Base-by-base conservation (phyloP, 37 sponge, comb jelly and placozoan genomes). In the Spongilla lacustris region DNA sequence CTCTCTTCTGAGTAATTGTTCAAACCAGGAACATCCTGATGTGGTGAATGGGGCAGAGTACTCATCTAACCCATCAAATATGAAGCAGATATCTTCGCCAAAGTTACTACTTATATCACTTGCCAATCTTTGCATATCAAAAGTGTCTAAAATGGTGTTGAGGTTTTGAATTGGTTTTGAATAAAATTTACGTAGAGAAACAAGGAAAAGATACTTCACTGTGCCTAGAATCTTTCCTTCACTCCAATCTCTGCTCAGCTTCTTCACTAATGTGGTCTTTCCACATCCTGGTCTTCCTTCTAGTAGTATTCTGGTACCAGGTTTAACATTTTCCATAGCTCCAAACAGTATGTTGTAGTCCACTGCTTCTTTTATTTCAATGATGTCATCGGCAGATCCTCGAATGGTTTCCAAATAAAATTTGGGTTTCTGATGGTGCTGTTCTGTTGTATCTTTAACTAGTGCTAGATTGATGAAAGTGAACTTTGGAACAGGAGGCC, bases 41-140 rank as follows among this genome's bases (percentile, higher is more conserved):
- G 41, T 41, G 4, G 29, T 28, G 2, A 17, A 35, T 48, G 5
- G 19, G 22, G 49, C 17, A 2, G 73, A 24, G 28, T 74, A 83
- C 66, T 83, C 84, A 50, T 83, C 84, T 24, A 83, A 28, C 30
- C 84, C 84, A 83, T 83, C 84, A 26, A 83, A 14, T 30, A 50
- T n/a, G 66, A 83, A 74, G 32, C 74, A 73, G 12, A 74, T 24
- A 0, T 66, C 75, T 28, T 74, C 66, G 3, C 84, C 84, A 74
- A 22, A 29, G 19, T 36, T 36, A 38, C 30, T 10, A 4, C 0
- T 12, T 14, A 27, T 10, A 25, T 73, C 24, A 3, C 24, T 28
- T 28, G 4, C 29, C 38, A 81, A 23, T 28, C 34, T 21, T 76
- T 25, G 22, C 35, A 30, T 30, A 2, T 27, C 2, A 73, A 25